phyloP scores from a whole-genome alignment of 2,888 invertebrate species.

The Phymatocera aterrima region DNA sequence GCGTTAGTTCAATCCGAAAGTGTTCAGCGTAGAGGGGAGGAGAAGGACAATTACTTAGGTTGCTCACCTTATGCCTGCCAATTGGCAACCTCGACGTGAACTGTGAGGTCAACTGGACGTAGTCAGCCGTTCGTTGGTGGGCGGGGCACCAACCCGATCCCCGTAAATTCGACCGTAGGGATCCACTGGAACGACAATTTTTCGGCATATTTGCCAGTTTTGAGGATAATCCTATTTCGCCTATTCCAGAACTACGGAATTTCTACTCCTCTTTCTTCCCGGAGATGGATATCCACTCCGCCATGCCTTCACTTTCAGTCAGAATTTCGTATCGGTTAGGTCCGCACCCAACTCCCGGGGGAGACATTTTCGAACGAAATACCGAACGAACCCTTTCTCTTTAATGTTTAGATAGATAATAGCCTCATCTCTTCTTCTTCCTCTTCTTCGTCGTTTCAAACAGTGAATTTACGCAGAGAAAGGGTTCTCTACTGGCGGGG shows the following conservation, averaged over 20 bases:
- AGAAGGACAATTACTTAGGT: background rate
- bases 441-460: too few species aligned
- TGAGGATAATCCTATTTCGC: slow-evolving; percentile 63
- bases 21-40: background rate
- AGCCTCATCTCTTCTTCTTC: background rate
- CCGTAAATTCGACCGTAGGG: background rate
- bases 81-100: background rate
- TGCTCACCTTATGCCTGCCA: too few species aligned
- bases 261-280: background rate
- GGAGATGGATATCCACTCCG: background rate
- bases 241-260: background rate
- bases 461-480: background rate
- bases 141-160: too few species aligned
- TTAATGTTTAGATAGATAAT: slow-evolving; percentile 7
- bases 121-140: slow-evolving; percentile 10
- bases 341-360: background rate
- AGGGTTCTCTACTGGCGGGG: background rate
- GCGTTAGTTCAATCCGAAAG: background rate
- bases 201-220: slow-evolving; percentile 59
- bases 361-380: background rate
- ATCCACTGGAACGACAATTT: slow-evolving; percentile 49
- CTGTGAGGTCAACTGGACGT: background rate
- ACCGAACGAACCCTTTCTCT: too few species aligned
- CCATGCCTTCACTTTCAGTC: background rate
- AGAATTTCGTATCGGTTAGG: too few species aligned